Evolutionary conservation across 2,888 invertebrate species (phyloP).

Genomic region (Ornithoptera alexandrae): DNA sequence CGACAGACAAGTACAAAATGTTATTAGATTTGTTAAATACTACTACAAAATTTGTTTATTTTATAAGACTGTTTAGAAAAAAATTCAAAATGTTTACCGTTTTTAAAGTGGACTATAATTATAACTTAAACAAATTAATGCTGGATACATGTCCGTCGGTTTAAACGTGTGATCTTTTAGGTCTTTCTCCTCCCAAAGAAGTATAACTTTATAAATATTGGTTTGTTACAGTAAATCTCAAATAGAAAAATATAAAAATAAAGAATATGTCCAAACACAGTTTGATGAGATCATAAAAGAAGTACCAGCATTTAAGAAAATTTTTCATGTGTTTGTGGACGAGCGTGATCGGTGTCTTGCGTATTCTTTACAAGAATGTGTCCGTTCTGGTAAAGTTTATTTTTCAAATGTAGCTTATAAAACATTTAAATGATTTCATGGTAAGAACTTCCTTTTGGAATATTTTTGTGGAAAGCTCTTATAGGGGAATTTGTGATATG

Average conservation of each 20-base stretch:
- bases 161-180: too few relatives aligned
- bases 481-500: too few relatives aligned
- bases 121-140: too few relatives aligned
- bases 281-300: conserved; percentile 70
- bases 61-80: too few relatives aligned
- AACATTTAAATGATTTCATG: neutral
- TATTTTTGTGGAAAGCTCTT: neutral
- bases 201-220: neutral
- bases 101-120: too few relatives aligned
- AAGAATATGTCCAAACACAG: conserved; percentile 69
- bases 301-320: conserved; percentile 73
- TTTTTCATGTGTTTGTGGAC: conserved; percentile 74
- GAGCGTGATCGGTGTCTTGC: conserved; percentile 73
- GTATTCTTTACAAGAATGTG: conserved; percentile 71
- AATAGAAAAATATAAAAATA: conserved; percentile 68
- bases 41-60: too few relatives aligned
- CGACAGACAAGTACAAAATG: neutral
- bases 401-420: neutral
- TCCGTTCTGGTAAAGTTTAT: conserved; percentile 55
- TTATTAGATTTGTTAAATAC: too few relatives aligned
- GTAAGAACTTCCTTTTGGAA: neutral
- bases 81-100: too few relatives aligned
- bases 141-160: too few relatives aligned
- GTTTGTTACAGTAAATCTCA: conserved; percentile 50
- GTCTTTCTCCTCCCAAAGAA: too few relatives aligned